phyloP scores from a whole-genome alignment of 2,797 vertebrate species.

The Gambelia wislizenii region DNA sequence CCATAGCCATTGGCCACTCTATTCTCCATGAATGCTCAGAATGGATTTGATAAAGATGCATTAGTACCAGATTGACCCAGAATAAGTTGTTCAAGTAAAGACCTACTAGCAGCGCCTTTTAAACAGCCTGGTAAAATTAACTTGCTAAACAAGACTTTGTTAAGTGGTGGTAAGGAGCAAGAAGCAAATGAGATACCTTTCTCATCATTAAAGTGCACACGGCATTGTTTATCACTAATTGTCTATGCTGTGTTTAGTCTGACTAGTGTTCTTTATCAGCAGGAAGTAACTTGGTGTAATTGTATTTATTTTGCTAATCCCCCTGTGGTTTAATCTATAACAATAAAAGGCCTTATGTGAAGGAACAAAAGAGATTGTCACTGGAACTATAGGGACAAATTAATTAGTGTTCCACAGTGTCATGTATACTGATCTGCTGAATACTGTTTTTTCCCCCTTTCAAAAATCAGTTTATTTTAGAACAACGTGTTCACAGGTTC shows the following conservation, averaged over 20 bases:
- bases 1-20: neutral
- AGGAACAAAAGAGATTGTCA: slow-evolving; percentile 1
- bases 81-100: neutral
- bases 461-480: neutral
- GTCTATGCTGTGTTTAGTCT: slow-evolving; percentile 1
- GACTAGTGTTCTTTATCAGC: slow-evolving; percentile 21
- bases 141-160: neutral
- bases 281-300: slow-evolving; percentile 26
- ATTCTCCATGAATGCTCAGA: neutral
- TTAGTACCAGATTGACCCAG: neutral
- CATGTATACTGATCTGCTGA: neutral
- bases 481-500: neutral
- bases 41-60: neutral
- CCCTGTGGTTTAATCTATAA: slow-evolving; percentile 16
- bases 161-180: neutral
- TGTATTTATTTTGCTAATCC: slow-evolving; percentile 33
- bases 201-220: neutral
- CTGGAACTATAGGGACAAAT: neutral
- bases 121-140: neutral
- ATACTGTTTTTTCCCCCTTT: neutral
- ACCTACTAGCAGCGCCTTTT: neutral
- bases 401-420: slow-evolving; percentile 6
- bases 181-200: neutral
- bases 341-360: neutral
- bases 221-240: slow-evolving; percentile 26